A percentile compares a stretch with the other conserved stretches of the same genome.
phyloP scores from a whole-genome alignment of 1,140 invertebrate genomes.

The Cydia strobilella region DNA sequence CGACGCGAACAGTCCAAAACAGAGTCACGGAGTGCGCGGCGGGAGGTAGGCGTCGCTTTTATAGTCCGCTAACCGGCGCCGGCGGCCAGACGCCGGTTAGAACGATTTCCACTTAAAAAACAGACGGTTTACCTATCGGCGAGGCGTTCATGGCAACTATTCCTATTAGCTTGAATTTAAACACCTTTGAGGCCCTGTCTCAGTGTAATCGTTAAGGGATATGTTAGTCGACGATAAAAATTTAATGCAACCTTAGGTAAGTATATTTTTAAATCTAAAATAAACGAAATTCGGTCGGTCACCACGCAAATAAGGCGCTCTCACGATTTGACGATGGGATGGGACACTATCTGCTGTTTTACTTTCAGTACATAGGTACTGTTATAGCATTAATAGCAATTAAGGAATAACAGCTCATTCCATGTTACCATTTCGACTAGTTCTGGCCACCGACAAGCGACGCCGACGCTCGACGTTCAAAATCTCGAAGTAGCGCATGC shows the following conservation, averaged over 20 bases:
- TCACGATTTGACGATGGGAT: too few relatives aligned
- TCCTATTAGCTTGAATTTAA: not conserved
- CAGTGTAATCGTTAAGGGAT: too few relatives aligned
- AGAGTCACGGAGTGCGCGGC: conserved; percentile 21
- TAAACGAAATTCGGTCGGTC: too few relatives aligned
- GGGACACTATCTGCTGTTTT: too few relatives aligned
- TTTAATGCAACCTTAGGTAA: too few relatives aligned
- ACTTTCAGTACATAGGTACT: too few relatives aligned
- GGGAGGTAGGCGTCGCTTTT: not conserved
- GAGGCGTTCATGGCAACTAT: not conserved
- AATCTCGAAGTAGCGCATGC: not conserved
- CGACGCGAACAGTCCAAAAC: conserved; percentile 15
- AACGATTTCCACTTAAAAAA: not conserved
- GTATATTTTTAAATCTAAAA: too few relatives aligned
- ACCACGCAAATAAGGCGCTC: too few relatives aligned
- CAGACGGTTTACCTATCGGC: not conserved
- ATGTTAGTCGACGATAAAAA: too few relatives aligned
- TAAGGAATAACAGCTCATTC: not conserved
- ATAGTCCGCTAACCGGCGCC: not conserved
- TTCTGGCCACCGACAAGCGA: not conserved
- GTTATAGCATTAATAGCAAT: too few relatives aligned
- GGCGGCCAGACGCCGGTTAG: conserved; percentile 1
- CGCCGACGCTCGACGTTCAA: not conserved
- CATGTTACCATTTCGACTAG: not conserved
- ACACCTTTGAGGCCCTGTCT: not conserved